These are phyloP conservation scores for Mythimna vitellina DNA, from an alignment of 2,888 invertebrate species.

Conservation along the genomic window DNA sequence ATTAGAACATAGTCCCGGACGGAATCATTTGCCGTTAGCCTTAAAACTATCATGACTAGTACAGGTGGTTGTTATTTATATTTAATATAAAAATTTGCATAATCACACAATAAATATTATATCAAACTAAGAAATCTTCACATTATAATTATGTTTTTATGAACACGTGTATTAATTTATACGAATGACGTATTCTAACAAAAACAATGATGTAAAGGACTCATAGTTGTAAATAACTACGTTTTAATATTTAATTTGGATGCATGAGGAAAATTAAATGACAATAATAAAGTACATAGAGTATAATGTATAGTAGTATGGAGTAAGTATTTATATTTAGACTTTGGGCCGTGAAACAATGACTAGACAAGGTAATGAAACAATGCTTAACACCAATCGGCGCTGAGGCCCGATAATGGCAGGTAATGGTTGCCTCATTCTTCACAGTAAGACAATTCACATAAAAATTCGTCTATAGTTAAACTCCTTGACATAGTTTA, in stretches of 20 bases:
- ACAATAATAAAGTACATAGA: slow-evolving; percentile 47
- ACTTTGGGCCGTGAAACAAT: slow-evolving; percentile 37
- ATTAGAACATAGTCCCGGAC: slow-evolving; percentile 47
- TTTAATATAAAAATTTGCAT: slow-evolving; percentile 63
- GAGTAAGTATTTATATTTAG: slow-evolving; percentile 21
- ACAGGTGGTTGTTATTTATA: slow-evolving; percentile 56
- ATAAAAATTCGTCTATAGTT: slow-evolving; percentile 14
- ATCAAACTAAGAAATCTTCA: slow-evolving; percentile 63
- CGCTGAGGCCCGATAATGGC: slow-evolving; percentile 10
- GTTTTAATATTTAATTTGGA: slow-evolving; percentile 38
- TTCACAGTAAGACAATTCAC: slow-evolving; percentile 23
- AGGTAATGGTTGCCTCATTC: slow-evolving; percentile 11
- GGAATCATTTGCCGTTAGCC: slow-evolving; percentile 43
- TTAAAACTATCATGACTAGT: slow-evolving; percentile 61
- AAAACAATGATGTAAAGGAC: slow-evolving; percentile 56
- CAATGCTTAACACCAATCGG: slow-evolving; percentile 27
- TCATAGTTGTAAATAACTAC: slow-evolving; percentile 39
- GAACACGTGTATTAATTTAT: slow-evolving; percentile 50
- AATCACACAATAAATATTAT: slow-evolving; percentile 60
- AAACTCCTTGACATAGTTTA: slow-evolving; percentile 35
- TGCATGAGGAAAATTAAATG: slow-evolving; percentile 42
- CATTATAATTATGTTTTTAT: slow-evolving; percentile 55
- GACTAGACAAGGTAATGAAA: slow-evolving; percentile 36
- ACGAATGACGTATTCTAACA: slow-evolving; percentile 47
- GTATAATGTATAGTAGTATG: too few relatives aligned